phyloP scores from a whole-genome alignment of 2,888 invertebrate genomes.

The Apamea anceps region DNA sequence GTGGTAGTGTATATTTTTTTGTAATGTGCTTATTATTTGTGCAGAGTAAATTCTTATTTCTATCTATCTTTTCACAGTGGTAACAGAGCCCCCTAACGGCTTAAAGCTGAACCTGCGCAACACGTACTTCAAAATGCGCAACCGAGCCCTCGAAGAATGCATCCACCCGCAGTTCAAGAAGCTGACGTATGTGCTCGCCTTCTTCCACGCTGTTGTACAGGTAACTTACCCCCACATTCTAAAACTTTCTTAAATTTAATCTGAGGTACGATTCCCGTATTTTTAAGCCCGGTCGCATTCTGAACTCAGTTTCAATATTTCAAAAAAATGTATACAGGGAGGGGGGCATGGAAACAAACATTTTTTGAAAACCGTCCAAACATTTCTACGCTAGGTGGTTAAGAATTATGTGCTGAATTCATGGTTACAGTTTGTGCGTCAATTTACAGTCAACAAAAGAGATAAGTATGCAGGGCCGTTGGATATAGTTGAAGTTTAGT shows the following conservation, averaged over 20 bases:
- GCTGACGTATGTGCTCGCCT: constrained; percentile 96
- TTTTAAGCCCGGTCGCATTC: not conserved
- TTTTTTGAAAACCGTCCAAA: no score
- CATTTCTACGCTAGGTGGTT: no score
- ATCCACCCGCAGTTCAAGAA: constrained; percentile 94
- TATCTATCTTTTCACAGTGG: constrained; percentile 90
- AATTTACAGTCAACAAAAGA: no score
- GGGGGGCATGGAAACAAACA: no score
- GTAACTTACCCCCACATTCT: constrained; percentile 76
- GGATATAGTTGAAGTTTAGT: no score
- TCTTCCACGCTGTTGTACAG: constrained; percentile 98
- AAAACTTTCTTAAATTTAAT: not conserved
- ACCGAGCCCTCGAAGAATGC: constrained; percentile 93
- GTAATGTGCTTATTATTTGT: not conserved
- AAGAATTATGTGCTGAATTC: no score
- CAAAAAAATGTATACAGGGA: no score
- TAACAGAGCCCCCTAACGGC: constrained; percentile 98
- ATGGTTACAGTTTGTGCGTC: no score
- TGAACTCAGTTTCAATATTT: no score
- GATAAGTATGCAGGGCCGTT: no score
- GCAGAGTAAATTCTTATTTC: not conserved
- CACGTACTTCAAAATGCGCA: constrained; percentile 96
- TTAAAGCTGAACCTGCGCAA: constrained; percentile 96
- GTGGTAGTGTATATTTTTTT: no score
- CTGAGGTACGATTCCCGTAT: not conserved